phyloP scores from a whole-genome alignment of 1,140 invertebrate genomes.

The Drosophila jambulina region DNA sequence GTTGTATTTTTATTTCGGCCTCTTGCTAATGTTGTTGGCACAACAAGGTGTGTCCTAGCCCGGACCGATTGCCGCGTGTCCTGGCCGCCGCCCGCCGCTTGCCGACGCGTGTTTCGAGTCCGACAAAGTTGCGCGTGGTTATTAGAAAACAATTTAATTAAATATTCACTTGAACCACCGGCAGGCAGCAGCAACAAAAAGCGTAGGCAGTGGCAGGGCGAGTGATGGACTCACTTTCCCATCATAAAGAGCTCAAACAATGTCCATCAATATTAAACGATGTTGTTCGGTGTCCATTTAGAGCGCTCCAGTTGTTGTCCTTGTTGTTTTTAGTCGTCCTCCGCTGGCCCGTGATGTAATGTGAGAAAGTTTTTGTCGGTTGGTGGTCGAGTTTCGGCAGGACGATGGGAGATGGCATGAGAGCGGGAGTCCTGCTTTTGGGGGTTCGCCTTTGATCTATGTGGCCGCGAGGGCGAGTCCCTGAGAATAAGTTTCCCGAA shows the following conservation, averaged over 20 bases:
- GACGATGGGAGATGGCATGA: not conserved
- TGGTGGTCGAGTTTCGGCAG: slow-evolving; percentile 34
- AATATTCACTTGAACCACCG: slow-evolving; percentile 81
- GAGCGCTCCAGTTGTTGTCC: slow-evolving; percentile 47
- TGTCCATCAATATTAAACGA: slow-evolving; percentile 82
- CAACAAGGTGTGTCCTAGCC: slow-evolving; percentile 81
- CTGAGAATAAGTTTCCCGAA: slow-evolving; percentile 20
- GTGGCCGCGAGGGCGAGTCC: slow-evolving; percentile 24
- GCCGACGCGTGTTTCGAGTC: slow-evolving; percentile 65
- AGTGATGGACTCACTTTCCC: slow-evolving; percentile 60
- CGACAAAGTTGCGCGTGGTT: slow-evolving; percentile 78
- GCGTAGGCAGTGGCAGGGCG: slow-evolving; percentile 24
- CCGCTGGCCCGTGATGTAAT: slow-evolving; percentile 72
- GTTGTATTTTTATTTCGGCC: slow-evolving; percentile 47
- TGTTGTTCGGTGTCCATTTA: slow-evolving; percentile 70
- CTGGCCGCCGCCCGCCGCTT: slow-evolving; percentile 61
- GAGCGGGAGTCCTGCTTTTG: slow-evolving; percentile 11
- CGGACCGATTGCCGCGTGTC: slow-evolving; percentile 62
- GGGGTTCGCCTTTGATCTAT: slow-evolving; percentile 63
- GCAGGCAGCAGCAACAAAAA: slow-evolving; percentile 37
- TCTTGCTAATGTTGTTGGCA: slow-evolving; percentile 82
- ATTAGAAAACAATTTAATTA: slow-evolving; percentile 85
- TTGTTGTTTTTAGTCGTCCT: slow-evolving; percentile 38
- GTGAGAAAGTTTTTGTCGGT: slow-evolving; percentile 70
- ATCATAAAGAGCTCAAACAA: slow-evolving; percentile 76